Percentiles rank a stretch among this genome's conserved stretches.
Evolutionary conservation across 1,140 invertebrate species (phyloP).

Genomic region (Saccostrea cuccullata): DNA sequence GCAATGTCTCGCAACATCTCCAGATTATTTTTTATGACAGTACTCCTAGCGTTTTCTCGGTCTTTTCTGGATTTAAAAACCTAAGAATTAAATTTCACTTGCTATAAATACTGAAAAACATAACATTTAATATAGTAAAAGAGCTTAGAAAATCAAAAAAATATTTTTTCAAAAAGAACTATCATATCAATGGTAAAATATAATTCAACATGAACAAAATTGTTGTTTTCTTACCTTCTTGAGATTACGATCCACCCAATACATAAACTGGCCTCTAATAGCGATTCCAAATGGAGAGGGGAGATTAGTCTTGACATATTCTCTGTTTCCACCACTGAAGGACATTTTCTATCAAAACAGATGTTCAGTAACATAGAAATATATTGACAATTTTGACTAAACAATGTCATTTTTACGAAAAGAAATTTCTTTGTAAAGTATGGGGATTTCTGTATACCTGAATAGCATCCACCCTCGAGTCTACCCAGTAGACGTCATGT

Average conservation of each 20-base stretch:
- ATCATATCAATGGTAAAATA: too few species aligned
- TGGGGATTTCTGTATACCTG: constrained; percentile 82
- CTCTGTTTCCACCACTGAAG: constrained; percentile 79
- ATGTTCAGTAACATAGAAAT: not conserved
- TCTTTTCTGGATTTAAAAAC: constrained; percentile 67
- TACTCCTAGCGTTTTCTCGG: constrained; percentile 44
- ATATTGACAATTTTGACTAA: too few species aligned
- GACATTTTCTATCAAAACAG: constrained; percentile 75
- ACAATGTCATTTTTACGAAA: too few species aligned
- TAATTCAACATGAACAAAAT: too few species aligned
- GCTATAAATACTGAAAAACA: not conserved
- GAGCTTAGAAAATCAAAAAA: too few species aligned
- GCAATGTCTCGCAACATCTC: constrained; percentile 91
- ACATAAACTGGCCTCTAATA: constrained; percentile 88
- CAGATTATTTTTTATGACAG: constrained; percentile 88
- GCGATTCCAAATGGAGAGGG: constrained; percentile 97
- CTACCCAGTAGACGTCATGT: constrained; percentile 98
- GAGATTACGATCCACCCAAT: constrained; percentile 97
- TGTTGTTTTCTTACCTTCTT: constrained; percentile 61
- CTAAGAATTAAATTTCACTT: constrained; percentile 50
- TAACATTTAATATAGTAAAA: too few species aligned
- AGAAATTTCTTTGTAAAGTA: too few species aligned
- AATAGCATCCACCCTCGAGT: constrained; percentile 94
- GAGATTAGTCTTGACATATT: constrained; percentile 90
- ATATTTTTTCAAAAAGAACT: too few species aligned